These are phyloP conservation scores for Lycopodina hypogea DNA, from an alignment of 37 sponge, comb jelly and placozoan genomes.

Conservation along the genomic window DNA sequence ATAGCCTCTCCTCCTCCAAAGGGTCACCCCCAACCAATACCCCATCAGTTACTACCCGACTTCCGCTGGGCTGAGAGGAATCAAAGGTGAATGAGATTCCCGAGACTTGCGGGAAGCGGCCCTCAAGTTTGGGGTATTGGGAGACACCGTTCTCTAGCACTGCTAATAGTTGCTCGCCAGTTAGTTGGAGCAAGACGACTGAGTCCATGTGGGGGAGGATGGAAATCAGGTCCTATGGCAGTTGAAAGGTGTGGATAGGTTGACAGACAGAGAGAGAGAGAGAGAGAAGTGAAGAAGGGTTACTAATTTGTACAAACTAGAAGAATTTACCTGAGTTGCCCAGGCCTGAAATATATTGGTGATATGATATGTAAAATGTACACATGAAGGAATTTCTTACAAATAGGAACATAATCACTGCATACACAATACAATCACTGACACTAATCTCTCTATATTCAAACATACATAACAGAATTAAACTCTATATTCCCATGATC, in stretches of 20 bases:
- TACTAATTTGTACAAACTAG: no score
- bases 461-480: no score
- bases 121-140: slow-evolving; percentile 75
- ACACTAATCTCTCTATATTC: no score
- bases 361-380: no score
- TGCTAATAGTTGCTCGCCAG: slow-evolving; percentile 52
- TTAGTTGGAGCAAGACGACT: slow-evolving; percentile 31
- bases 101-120: slow-evolving; percentile 83
- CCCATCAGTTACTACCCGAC: slow-evolving; percentile 35
- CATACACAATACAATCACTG: no score
- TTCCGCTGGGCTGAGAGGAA: slow-evolving; percentile 36
- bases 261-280: neutral
- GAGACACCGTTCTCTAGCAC: slow-evolving; percentile 85
- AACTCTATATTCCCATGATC: no score
- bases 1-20: slow-evolving; percentile 28
- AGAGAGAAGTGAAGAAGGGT: neutral
- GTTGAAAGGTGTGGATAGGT: neutral
- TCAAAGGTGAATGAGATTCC: slow-evolving; percentile 78
- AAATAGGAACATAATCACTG: no score
- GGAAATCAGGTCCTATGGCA: slow-evolving; percentile 41
- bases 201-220: slow-evolving; percentile 60
- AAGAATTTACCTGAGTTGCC: no score
- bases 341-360: no score
- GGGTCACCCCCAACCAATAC: slow-evolving; percentile 47
- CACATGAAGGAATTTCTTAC: no score